Evolutionary conservation across 2,797 vertebrate species (phyloP), one percentile per base, ranked within the genome.

Genomic region (Fistularia commersonii): DNA sequence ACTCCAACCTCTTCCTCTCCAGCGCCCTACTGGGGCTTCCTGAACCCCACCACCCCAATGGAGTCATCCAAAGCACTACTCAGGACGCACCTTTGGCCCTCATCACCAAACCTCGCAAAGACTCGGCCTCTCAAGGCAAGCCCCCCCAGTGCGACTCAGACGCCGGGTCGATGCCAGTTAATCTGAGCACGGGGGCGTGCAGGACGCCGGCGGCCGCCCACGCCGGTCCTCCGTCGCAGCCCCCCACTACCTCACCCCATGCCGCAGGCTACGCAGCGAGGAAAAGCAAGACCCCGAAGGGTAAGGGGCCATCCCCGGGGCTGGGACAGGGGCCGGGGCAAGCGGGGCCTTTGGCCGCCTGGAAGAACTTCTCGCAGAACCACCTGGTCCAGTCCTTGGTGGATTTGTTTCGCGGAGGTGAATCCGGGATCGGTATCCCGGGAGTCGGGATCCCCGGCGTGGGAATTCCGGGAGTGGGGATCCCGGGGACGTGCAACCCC

Each of bases 71-170:
- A 81, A 96, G 91, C 77, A 92, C 94, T 87, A 93, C 96, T 90
- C 97, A 99, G 90, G 97, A 99, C 78, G 91, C 92, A 81, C 97
- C 97, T 73, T 86, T 99, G 83, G 95, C 95, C 79, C 95, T 99
- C 81, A 98, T 94, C 77, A 95, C 93, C 81, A 98, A 98, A 92
- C 87, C 89, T 79, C 95, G 93, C 87, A 87, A 93, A 60, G 86
- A 86, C 69, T 73, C 76, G 34, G 70, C 77, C 69, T 73, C 77
- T 51, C 92, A 91, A 74, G 82, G 78, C 84, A 94, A 92, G 87
- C 88, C 72, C 81, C 51, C 72, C 91, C 94, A 76, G 90, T 82
- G 47, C 37, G 76, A 76, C 59, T 82, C 89, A 12, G 76, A 91
- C 50, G 73, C 87, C 11, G 82, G 82, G 72, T 89, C 74, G 55